Evolutionary conservation across 2,797 vertebrate genomes (phyloP), one percentile per base, ranked within the genome.

Genomic region (Periophthalmus magnuspinnatus): DNA sequence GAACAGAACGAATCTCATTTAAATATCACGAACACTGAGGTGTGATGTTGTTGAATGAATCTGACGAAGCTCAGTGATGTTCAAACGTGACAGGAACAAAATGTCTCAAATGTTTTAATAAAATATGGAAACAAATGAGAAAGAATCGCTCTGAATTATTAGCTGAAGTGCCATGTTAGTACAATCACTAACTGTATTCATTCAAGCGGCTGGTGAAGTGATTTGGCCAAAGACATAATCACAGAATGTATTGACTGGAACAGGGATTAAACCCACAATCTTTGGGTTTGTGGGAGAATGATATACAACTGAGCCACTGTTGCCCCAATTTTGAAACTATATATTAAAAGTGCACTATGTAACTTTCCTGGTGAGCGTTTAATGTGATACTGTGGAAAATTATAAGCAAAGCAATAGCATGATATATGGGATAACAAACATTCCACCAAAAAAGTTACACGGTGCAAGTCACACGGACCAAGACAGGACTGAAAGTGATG

Each of bases 1-100:
- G n/a, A 57, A 64, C 28, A 8, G 45, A 76, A 56, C 57, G 38
- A 57, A 64, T 71, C 8, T 2, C 62, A 75, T 70, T 75, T n/a
- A 64, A 63, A 47, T 7, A 65, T 5, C 56, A 70, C 52, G 45
- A 70, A 72, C 38, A 67, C 8, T 17, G n/a, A 66, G 41, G 67
- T 22, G 68, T 68, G 6, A 16, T 22, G 41, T 1, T 70, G 58
- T 60, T 36, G 17, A 60, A 19, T n/a, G 32, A n/a, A 36, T 60
- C 32, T 21, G 33, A n/a, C n/a, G 17, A 36, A 17, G 11, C 32
- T n/a, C 58, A 10, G 9, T 36, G 16, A 36, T 21, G 32, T 36
- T 36, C 58, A 60, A 16, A 28, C 6, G 24, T 3, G 14, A 34
- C 32, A n/a, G 57, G 57, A 34, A 59, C 32, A 59, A 59, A 19